Conservation (phyloP, 2,113 vertebrate species). For the Crotalus horridus region DNA sequence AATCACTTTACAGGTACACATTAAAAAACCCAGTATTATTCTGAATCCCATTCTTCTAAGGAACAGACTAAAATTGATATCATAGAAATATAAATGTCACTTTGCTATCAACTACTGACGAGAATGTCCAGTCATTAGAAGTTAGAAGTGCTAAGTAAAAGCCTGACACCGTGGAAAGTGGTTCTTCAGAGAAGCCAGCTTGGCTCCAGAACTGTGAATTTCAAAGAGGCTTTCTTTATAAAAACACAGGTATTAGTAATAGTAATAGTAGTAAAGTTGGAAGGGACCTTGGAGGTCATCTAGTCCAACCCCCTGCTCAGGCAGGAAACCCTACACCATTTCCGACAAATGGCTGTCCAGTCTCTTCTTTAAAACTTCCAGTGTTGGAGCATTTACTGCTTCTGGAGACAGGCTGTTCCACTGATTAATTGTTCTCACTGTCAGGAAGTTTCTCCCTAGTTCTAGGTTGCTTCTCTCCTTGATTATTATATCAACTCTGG, state of each 20-base stretch:
- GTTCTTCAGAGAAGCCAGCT: not conserved
- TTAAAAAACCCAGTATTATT: conserved; percentile 33
- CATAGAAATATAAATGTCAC: not conserved
- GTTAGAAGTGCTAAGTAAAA: not conserved
- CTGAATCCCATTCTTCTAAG: not conserved
- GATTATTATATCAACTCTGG: not conserved
- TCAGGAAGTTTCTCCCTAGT: too few relatives aligned
- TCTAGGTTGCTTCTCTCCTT: too few relatives aligned
- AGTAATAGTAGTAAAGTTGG: too few relatives aligned
- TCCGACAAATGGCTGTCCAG: too few relatives aligned
- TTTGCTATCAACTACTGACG: not conserved
- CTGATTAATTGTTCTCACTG: too few relatives aligned
- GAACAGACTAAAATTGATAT: not conserved
- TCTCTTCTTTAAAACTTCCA: too few relatives aligned
- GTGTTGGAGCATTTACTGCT: too few relatives aligned
- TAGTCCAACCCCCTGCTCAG: too few relatives aligned
- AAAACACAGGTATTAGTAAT: not conserved
- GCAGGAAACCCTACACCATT: too few relatives aligned
- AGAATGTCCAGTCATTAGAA: not conserved
- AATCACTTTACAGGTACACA: conserved; percentile 43
- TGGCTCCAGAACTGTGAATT: not conserved
- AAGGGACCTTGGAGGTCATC: too few relatives aligned
- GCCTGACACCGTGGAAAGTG: not conserved
- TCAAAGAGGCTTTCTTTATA: not conserved
- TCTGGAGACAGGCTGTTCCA: too few relatives aligned